Base-by-base conservation (phyloP, 1,140 invertebrate species). In the Sitophilus oryzae region DNA sequence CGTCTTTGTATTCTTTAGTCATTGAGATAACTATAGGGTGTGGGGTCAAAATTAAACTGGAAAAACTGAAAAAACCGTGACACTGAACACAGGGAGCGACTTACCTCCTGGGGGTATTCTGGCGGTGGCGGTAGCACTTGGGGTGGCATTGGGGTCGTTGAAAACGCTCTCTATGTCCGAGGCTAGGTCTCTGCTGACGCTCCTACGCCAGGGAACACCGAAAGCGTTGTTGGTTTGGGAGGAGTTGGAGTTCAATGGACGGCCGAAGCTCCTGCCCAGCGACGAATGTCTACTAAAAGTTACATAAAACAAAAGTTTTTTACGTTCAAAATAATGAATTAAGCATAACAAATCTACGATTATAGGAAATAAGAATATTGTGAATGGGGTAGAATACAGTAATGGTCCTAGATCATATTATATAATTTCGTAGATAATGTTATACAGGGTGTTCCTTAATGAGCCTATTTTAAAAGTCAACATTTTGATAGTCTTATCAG, bases 31-130 rank as follows among this genome's bases (percentile, higher is more conserved):
- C n/a, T 40, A 40, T 11, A 40, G 1, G 18, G 9, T 43, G 14
- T 20, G 19, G 22, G 19, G 19, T 19, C 41, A 20, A 22, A 16
- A 43, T 20, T 43, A 19, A 43, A 43, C 41, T 14, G 9, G 18
- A 43, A n/a, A 11, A 14, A 30, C 22, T 42, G 5, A 19, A 42
- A 42, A 11, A 14, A 30, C 22, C 20, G 5, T 6, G 20, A 42
- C 10, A n/a, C 18, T n/a, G n/a, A n/a, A 42, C n/a, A 11, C 10
- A 22, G n/a, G 18, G 14, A 23, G 16, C 10, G 30, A 41, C 65
- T 63, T 68, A 71, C 70, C 70, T 69, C 67, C 67, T 78, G 81
- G 74, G 57, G 82, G 82, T 51, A 82, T 71, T 42, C 79, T 78
- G 50, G 81, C 76, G 60, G 68, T 66, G 43, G 52, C 16, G 4